Conservation (phyloP, 2,113 vertebrate genomes). For the Chionis minor region DNA sequence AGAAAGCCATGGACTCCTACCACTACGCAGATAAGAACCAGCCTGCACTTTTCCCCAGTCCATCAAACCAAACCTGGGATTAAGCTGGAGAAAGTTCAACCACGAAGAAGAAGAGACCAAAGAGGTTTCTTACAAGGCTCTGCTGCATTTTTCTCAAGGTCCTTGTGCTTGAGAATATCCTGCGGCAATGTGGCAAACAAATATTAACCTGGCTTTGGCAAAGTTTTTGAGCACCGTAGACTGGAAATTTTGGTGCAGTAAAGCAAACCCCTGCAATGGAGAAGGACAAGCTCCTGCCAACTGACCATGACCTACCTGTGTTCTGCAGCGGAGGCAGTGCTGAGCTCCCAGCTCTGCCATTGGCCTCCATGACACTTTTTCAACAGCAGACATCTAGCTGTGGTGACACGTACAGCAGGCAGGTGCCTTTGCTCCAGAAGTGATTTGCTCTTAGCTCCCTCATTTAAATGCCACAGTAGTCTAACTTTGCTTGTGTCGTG, state of each 20-base stretch:
- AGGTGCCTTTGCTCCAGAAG: neutral
- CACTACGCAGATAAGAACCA: neutral
- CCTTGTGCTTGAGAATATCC: neutral
- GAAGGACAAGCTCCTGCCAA: neutral
- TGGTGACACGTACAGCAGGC: neutral
- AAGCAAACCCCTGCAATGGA: neutral
- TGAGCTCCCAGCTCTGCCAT: neutral
- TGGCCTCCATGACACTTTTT: neutral
- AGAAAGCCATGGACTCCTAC: neutral
- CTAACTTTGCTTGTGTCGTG: neutral
- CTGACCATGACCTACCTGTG: neutral
- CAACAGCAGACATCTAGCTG: neutral
- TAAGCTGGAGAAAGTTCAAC: neutral
- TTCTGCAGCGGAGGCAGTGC: neutral
- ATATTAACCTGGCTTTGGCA: neutral
- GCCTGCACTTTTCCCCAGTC: neutral
- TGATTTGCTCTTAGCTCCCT: neutral
- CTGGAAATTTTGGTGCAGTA: neutral
- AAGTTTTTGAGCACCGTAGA: neutral
- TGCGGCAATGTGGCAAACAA: neutral
- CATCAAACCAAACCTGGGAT: neutral
- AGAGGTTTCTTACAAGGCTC: neutral
- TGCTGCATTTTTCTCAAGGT: neutral
- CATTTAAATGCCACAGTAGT: neutral
- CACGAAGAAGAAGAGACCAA: neutral